Evolutionary conservation across 2,797 vertebrate species (phyloP).

Genomic region (Melanotaenia maccullochi): DNA sequence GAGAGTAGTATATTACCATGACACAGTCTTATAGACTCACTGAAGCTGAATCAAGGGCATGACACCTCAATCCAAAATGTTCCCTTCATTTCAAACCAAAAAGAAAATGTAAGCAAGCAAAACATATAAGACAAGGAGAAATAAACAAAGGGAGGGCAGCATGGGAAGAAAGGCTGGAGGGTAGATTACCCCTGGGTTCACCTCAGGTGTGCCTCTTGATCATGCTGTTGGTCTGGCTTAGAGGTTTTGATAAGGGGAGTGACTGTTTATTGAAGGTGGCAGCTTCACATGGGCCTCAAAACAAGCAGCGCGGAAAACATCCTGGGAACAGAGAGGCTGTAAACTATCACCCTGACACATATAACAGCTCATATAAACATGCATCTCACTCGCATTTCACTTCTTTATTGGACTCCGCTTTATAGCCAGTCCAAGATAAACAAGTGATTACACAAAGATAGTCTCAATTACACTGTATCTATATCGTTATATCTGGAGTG

Average conservation of each 20-base stretch:
- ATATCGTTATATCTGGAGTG: slow-evolving; percentile 42
- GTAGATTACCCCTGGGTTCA: slow-evolving; percentile 73
- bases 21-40: slow-evolving; percentile 41
- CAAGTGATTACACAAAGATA: slow-evolving; percentile 64
- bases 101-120: slow-evolving; percentile 41
- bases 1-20: slow-evolving; percentile 44
- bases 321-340: slow-evolving; percentile 57
- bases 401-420: slow-evolving; percentile 58
- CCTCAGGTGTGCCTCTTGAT: slow-evolving; percentile 69
- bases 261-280: slow-evolving; percentile 74
- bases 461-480: slow-evolving; percentile 40
- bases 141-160: slow-evolving; percentile 50
- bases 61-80: slow-evolving; percentile 43
- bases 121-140: slow-evolving; percentile 51
- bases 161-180: slow-evolving; percentile 41
- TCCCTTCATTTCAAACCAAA: slow-evolving; percentile 24
- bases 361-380: slow-evolving; percentile 69
- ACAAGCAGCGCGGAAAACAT: slow-evolving; percentile 60
- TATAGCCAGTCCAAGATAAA: slow-evolving; percentile 51
- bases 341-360: slow-evolving; percentile 64
- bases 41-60: slow-evolving; percentile 39
- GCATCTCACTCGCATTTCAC: slow-evolving; percentile 73
- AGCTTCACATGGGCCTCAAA: slow-evolving; percentile 59
- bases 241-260: slow-evolving; percentile 65
- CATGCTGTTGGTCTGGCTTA: slow-evolving; percentile 62